Evolutionary conservation across 2,888 invertebrate species (phyloP).

Genomic region (Crioceris asparagi): DNA sequence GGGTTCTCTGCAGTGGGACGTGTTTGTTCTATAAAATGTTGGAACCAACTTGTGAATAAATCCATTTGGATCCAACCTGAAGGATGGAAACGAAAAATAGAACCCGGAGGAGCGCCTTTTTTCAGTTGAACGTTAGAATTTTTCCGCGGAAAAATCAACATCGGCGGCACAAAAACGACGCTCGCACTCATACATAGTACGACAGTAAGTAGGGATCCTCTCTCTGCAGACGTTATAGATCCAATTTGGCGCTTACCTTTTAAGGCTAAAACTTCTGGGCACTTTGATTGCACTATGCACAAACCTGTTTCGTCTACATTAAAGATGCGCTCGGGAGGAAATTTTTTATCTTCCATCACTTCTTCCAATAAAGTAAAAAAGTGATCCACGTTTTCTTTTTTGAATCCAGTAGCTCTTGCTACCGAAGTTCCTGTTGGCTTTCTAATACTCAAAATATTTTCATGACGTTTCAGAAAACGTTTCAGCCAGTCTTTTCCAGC

Average conservation of each 20-base stretch:
- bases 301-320: slow-evolving; percentile 13
- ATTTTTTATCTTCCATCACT: slow-evolving; percentile 9
- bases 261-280: too few relatives aligned
- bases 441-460: slow-evolving; percentile 10
- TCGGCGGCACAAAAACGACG: slow-evolving; percentile 25
- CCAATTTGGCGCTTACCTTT: too few relatives aligned
- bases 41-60: slow-evolving; percentile 28
- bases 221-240: too few relatives aligned
- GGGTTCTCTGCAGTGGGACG: slow-evolving; percentile 15
- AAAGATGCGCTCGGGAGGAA: slow-evolving; percentile 7
- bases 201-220: too few relatives aligned
- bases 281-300: too few relatives aligned
- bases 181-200: too few relatives aligned
- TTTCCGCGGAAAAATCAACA: slow-evolving; percentile 28
- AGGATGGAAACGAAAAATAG: slow-evolving; percentile 18
- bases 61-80: slow-evolving; percentile 27
- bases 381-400: slow-evolving; percentile 9
- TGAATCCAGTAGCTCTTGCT: slow-evolving; percentile 12
- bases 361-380: slow-evolving; percentile 12
- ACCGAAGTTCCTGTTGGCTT: slow-evolving; percentile 13
- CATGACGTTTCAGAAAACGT: slow-evolving; percentile 11
- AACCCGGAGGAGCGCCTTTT: slow-evolving; percentile 25
- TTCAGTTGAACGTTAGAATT: slow-evolving; percentile 26
- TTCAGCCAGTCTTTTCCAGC: slow-evolving; percentile 15
- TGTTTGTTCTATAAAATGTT: slow-evolving; percentile 19